Evolutionary conservation across 2,888 invertebrate species (phyloP).

Genomic region (Cecidostiba fungosa): DNA sequence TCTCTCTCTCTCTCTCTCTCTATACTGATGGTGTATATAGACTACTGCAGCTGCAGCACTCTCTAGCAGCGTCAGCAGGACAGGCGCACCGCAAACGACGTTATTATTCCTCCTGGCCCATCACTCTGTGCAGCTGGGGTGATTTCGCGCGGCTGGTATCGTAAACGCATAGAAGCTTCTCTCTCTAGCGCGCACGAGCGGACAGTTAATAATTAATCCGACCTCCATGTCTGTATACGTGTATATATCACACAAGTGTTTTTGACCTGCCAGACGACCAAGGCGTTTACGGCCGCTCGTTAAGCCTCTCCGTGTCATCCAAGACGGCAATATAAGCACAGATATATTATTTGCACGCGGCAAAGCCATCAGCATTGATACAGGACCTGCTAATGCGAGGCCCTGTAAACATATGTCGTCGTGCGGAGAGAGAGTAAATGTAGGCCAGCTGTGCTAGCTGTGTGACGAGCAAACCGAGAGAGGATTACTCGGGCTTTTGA

Average conservation of each 20-base stretch:
- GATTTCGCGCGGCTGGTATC: neutral
- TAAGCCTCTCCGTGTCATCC: slow-evolving; percentile 29
- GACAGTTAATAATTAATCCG: slow-evolving; percentile 14
- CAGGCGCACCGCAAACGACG: neutral
- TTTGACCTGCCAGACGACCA: neutral
- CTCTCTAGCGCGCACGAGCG: neutral
- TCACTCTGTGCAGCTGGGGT: neutral
- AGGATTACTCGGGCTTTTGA: slow-evolving; percentile 3
- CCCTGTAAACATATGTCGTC: neutral
- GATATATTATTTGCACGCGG: slow-evolving; percentile 44
- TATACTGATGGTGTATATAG: neutral
- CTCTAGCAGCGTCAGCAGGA: neutral
- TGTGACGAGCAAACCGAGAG: neutral
- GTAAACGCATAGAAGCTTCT: neutral
- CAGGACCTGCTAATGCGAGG: neutral
- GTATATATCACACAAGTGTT: neutral
- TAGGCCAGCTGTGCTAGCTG: neutral
- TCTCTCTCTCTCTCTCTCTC: too few relatives aligned
- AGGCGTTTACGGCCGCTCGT: slow-evolving; percentile 35
- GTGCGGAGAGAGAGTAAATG: neutral
- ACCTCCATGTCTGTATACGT: neutral
- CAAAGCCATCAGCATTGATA: neutral
- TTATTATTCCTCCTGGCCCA: neutral
- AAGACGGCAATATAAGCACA: slow-evolving; percentile 27
- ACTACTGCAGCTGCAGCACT: neutral